A percentile compares a stretch with the other conserved stretches of the same genome.
Evolutionary conservation across 2,113 vertebrate genomes (phyloP).

Genomic region (Tenebrosternarchus preto): DNA sequence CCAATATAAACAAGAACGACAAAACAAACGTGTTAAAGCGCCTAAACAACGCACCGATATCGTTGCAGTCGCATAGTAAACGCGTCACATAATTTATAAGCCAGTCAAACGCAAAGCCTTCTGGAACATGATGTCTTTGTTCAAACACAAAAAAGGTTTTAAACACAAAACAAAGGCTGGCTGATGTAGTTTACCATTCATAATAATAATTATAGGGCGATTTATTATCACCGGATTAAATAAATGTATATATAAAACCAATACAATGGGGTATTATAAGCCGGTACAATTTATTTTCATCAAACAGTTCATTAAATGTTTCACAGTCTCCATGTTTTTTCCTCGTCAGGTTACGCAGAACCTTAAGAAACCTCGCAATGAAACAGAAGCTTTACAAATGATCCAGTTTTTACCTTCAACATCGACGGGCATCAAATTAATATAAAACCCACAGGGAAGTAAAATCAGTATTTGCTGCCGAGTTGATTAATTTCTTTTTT

Average conservation of each 20-base stretch:
- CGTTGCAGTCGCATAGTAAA: conserved; percentile 61
- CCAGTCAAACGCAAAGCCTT: conserved; percentile 23
- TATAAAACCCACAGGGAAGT: conserved; percentile 67
- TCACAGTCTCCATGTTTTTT: conserved; percentile 74
- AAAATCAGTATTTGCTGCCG: conserved; percentile 68
- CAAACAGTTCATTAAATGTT: conserved; percentile 64
- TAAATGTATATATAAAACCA: not conserved
- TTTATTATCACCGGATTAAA: not conserved
- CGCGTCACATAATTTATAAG: conserved; percentile 51
- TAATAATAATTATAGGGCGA: no score
- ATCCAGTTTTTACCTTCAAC: conserved; percentile 59
- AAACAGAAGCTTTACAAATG: conserved; percentile 73
- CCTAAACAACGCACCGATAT: not conserved
- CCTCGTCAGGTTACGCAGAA: conserved; percentile 69
- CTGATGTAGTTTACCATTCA: no score
- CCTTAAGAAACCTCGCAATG: conserved; percentile 73
- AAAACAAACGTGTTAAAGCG: not conserved
- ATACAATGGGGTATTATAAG: conserved; percentile 48
- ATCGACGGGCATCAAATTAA: conserved; percentile 63
- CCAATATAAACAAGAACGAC: not conserved
- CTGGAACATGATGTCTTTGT: conserved; percentile 57
- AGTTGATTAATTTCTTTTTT: conserved; percentile 55
- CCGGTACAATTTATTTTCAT: conserved; percentile 64
- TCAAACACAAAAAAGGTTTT: not conserved
- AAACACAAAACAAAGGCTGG: not conserved